phyloP scores from a whole-genome alignment of 2,888 invertebrate genomes.

The Scaptodrosophila latifasciaeformis region DNA sequence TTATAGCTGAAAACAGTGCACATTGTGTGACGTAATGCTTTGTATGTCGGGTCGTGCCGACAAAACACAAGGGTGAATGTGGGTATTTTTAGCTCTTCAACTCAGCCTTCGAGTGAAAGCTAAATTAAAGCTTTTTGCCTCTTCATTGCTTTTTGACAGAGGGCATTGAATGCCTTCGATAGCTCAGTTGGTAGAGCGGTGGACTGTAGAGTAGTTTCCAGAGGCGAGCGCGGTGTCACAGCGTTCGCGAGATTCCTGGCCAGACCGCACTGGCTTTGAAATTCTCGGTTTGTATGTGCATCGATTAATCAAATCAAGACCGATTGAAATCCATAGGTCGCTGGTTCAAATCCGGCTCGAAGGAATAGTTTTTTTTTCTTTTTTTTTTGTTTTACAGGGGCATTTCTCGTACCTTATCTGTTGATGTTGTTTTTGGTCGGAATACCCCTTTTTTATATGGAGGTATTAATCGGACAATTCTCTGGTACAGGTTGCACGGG shows the following conservation, averaged over 20 bases:
- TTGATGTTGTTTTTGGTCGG: constrained; percentile 88
- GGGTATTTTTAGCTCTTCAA: constrained; percentile 34
- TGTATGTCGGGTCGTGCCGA: neutral
- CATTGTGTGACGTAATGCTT: constrained; percentile 37
- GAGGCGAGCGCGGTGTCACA: constrained; percentile 16
- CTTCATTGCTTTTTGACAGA: constrained; percentile 13
- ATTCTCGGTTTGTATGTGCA: too few species aligned
- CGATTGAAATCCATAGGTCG: constrained; percentile 68
- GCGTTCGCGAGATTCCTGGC: constrained; percentile 41
- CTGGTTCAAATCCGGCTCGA: constrained; percentile 69
- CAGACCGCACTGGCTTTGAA: constrained; percentile 16
- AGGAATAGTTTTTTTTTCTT: constrained; percentile 29
- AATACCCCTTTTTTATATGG: constrained; percentile 91
- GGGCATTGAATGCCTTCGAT: constrained; percentile 52
- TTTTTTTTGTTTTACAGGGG: constrained; percentile 71
- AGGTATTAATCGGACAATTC: constrained; percentile 90
- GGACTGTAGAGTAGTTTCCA: constrained; percentile 59
- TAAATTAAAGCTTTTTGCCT: constrained; percentile 36
- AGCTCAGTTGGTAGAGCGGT: constrained; percentile 69
- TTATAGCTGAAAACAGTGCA: constrained; percentile 35
- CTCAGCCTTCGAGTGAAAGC: constrained; percentile 43
- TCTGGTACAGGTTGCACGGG: constrained; percentile 87
- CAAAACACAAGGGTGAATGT: neutral
- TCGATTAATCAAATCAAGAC: constrained; percentile 38
- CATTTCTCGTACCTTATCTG: constrained; percentile 90